phyloP scores from a whole-genome alignment of 2,797 vertebrate species.

The Babyrousa celebensis region DNA sequence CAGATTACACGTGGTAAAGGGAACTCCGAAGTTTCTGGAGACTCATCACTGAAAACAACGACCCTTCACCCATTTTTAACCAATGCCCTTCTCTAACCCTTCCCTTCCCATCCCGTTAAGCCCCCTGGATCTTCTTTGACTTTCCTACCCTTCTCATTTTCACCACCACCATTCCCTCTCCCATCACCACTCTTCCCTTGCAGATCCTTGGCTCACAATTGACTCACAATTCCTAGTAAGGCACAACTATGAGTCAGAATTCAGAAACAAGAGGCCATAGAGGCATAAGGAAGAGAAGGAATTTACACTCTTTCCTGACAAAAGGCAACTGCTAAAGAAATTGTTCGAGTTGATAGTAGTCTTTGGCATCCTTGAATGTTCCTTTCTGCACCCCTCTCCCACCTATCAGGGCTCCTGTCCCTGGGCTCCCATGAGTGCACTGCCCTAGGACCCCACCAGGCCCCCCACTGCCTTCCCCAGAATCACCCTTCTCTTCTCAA shows the following conservation, averaged over 20 bases:
- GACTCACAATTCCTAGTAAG: slow-evolving; percentile 1
- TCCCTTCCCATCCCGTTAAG: not conserved
- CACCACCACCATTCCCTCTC: too few relatives aligned
- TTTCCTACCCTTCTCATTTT: not conserved
- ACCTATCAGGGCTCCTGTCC: not conserved
- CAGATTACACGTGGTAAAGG: not conserved
- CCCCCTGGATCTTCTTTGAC: not conserved
- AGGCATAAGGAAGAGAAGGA: not conserved
- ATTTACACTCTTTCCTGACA: not conserved
- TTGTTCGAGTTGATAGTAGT: not conserved
- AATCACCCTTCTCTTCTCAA: not conserved
- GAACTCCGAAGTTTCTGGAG: not conserved
- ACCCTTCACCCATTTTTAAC: not conserved
- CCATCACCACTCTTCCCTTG: not conserved
- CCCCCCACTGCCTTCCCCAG: not conserved
- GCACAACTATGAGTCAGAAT: not conserved
- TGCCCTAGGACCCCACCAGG: not conserved
- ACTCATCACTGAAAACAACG: not conserved
- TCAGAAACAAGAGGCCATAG: not conserved
- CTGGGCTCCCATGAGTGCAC: not conserved
- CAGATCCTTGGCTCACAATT: not conserved
- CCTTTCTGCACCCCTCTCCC: not conserved
- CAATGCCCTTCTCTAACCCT: not conserved
- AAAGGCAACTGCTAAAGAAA: not conserved
- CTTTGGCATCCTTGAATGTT: not conserved